These are phyloP conservation scores for Ferdinandea cuprea DNA, from an alignment of 2,888 invertebrate genomes.

Conservation along the genomic window DNA sequence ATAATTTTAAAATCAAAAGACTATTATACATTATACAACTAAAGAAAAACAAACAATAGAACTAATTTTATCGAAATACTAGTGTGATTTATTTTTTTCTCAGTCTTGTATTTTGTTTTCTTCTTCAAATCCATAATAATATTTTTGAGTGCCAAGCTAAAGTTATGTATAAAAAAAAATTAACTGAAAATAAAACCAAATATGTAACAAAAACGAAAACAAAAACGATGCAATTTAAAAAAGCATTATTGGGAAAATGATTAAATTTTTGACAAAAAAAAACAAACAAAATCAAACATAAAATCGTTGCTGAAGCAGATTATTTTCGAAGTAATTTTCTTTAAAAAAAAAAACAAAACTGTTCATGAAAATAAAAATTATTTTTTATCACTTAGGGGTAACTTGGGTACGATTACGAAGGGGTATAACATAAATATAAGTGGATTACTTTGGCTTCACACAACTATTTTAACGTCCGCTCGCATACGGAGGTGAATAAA, in stretches of 20 bases:
- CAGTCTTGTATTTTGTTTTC: constrained; percentile 50
- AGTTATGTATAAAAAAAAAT: constrained; percentile 46
- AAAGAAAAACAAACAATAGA: constrained; percentile 67
- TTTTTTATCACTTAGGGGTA: background rate
- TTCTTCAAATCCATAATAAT: constrained; percentile 68
- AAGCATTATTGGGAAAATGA: constrained; percentile 49
- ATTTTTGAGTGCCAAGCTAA: constrained; percentile 82
- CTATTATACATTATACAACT: constrained; percentile 65
- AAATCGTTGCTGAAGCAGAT: constrained; percentile 67
- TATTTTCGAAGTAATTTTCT: constrained; percentile 32
- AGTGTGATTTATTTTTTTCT: constrained; percentile 32
- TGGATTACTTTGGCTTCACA: no score
- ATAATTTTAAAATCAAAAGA: constrained; percentile 55
- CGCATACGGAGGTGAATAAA: no score
- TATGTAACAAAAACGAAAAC: constrained; percentile 7
- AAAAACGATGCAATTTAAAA: constrained; percentile 13
- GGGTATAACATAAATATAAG: background rate
- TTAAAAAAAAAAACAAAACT: background rate
- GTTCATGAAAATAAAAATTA: background rate
- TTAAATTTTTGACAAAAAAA: constrained; percentile 16
- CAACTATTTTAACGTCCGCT: no score
- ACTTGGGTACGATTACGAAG: background rate
- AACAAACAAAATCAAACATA: constrained; percentile 20
- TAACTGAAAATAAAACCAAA: constrained; percentile 24
- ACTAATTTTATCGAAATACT: constrained; percentile 58